Evolutionary conservation across 2,888 invertebrate species (phyloP).

Genomic region (Eupithecia dodoneata): DNA sequence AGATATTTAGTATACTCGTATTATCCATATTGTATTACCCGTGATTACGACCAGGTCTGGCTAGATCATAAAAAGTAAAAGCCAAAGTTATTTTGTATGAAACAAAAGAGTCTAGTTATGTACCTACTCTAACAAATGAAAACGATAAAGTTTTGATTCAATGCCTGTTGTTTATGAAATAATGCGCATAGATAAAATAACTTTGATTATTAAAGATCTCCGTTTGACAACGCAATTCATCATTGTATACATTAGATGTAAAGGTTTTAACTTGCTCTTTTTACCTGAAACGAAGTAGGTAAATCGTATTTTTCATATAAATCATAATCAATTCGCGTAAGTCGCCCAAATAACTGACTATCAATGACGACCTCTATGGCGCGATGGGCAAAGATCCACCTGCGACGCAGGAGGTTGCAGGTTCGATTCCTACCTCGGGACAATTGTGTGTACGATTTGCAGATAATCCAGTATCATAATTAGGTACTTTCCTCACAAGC

Average conservation of each 20-base stretch:
- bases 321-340: not conserved
- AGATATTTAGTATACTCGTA: not conserved
- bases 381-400: no score
- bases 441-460: no score
- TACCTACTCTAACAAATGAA: conserved; percentile 21
- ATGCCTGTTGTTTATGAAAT: conserved; percentile 13
- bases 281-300: not conserved
- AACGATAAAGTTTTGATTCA: conserved; percentile 28
- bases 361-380: not conserved
- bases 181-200: conserved; percentile 8
- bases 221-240: conserved; percentile 6
- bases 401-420: no score
- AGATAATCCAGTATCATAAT: no score
- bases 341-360: not conserved
- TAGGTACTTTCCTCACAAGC: no score
- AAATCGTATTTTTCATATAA: not conserved
- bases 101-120: conserved; percentile 24
- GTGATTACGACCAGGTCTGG: not conserved
- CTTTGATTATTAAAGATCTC: not conserved
- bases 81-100: conserved; percentile 11
- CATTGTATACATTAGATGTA: not conserved
- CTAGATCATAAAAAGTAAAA: conserved; percentile 4
- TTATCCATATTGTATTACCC: no score
- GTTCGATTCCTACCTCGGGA: no score
- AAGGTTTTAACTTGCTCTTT: not conserved